Percentiles rank a stretch among this genome's conserved stretches.
phyloP scores from a whole-genome alignment of 2,113 vertebrate species.

The Mirza zaza region DNA sequence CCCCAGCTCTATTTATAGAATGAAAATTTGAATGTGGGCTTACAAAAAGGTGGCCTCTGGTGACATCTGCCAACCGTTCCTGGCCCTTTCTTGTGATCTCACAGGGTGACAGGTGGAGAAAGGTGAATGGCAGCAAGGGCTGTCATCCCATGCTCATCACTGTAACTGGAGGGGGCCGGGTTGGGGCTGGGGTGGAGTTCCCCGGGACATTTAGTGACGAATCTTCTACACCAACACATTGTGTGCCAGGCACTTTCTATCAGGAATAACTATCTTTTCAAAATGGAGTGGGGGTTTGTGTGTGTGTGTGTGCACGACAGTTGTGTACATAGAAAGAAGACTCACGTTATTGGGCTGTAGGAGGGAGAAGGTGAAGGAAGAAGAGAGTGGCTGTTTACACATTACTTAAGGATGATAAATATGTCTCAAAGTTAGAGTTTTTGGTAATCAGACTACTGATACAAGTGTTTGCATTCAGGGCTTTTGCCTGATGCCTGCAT shows the following conservation, averaged over 20 bases:
- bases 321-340: neutral
- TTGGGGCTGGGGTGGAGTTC: neutral
- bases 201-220: neutral
- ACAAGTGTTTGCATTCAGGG: neutral
- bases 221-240: neutral
- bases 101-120: neutral
- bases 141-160: neutral
- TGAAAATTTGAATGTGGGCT: neutral
- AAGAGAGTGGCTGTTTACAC: neutral
- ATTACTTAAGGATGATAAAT: neutral
- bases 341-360: neutral
- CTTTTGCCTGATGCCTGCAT: neutral
- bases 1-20: neutral
- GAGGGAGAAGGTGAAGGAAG: neutral
- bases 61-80: neutral
- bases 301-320: too few species aligned
- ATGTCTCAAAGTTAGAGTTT: neutral
- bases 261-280: neutral
- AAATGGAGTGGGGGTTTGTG: neutral
- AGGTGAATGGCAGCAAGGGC: neutral
- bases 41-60: neutral
- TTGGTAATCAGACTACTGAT: neutral
- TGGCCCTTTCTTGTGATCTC: neutral
- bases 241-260: neutral
- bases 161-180: neutral